These are phyloP conservation scores for Alethe diademata DNA, from an alignment of 2,113 vertebrate species.

Conservation along the genomic window DNA sequence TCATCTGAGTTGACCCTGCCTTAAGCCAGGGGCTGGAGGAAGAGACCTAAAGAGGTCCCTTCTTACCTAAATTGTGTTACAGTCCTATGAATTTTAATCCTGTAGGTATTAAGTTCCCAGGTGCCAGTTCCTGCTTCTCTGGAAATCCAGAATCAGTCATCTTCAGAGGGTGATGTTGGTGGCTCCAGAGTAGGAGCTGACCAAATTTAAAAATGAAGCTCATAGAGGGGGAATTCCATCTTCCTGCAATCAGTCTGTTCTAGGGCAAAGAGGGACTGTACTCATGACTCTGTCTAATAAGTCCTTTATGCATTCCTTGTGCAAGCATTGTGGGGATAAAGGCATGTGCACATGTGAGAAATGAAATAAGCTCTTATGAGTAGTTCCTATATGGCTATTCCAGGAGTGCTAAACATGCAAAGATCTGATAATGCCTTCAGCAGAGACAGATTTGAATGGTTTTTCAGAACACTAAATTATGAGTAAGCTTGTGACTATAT, in stretches of 20 bases:
- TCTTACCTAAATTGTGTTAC: neutral
- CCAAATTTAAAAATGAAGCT: neutral
- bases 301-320: neutral
- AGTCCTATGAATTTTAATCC: neutral
- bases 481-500: neutral
- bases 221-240: neutral
- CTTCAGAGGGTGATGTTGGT: neutral
- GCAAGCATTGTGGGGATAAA: neutral
- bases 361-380: neutral
- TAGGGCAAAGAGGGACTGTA: neutral
- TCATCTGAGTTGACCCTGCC: neutral
- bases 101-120: neutral
- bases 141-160: neutral
- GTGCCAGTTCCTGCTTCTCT: neutral
- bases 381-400: neutral
- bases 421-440: neutral
- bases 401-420: neutral
- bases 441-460: neutral
- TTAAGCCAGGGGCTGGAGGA: neutral
- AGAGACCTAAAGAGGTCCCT: neutral
- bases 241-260: neutral
- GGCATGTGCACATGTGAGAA: neutral
- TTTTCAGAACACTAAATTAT: neutral
- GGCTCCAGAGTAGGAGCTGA: neutral
- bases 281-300: neutral